Evolutionary conservation across 2,797 vertebrate genomes (phyloP), one percentile per base, ranked within the genome.

Genomic region (Loriculus beryllinus): DNA sequence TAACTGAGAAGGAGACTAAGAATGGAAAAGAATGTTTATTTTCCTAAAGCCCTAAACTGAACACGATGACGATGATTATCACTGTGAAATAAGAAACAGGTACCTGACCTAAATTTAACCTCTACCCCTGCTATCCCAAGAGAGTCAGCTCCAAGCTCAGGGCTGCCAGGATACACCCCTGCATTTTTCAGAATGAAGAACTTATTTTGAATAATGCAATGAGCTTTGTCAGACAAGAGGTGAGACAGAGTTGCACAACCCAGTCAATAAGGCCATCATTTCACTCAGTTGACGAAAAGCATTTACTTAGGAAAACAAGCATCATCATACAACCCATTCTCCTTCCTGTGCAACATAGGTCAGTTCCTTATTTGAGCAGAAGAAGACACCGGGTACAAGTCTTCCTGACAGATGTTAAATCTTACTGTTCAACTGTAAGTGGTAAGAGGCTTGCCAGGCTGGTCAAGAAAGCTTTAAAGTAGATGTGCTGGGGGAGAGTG

Each of bases 361-460:
- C 40, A 59, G 3, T 6, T 68, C 31, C n/a, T 65, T 1, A 1
- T 0, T 1, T 14, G 16, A 54, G 12, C 1, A 0, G 51, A 72
- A 45, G 10, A 25, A 70, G 35, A 49, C 6, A 12, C 3, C 3
- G 0, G 7, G 6, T 49, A 56, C 12, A 62, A 83, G 40, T 23
- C 22, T 22, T 51, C 28, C 42, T 10, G 10, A 31, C 6, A 47
- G 54, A 88, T 23, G 12, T 51, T 70, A 82, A 77, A 65, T 37
- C 28, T 76, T 78, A 59, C 17, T n/a, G 7, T 51, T 39, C 54
- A 62, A 26, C 10, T 72, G 5, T 11, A 45, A 56, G n/a, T 23
- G n/a, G 21, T 5, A 23, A 23, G n/a, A 23, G 21, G 33, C 21
- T 56, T 56, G 9, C n/a, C 54, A 56, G n/a, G n/a, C n/a, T 56